phyloP scores from a whole-genome alignment of 2,888 invertebrate species.

The Idaea straminata region DNA sequence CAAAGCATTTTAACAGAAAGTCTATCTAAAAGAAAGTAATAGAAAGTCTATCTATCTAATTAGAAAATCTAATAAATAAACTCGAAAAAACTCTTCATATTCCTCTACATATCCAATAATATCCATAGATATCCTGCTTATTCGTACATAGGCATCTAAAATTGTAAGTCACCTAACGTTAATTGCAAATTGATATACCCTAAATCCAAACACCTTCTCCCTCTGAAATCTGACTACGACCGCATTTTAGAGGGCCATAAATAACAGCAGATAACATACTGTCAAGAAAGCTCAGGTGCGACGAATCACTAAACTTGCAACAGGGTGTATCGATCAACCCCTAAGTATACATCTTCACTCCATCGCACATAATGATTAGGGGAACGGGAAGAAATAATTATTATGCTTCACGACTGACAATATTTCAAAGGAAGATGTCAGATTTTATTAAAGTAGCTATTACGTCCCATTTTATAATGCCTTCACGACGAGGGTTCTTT shows the following conservation, averaged over 20 bases:
- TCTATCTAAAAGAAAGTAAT: too few species aligned
- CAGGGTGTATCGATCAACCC: constrained; percentile 44
- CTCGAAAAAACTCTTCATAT: too few species aligned
- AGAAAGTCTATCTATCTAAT: too few species aligned
- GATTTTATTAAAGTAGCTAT: constrained; percentile 40
- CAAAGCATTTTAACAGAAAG: too few species aligned
- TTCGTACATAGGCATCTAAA: too few species aligned
- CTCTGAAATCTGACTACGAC: not conserved
- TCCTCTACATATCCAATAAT: too few species aligned
- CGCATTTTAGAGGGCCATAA: constrained; percentile 11
- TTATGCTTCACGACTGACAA: constrained; percentile 53
- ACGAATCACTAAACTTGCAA: constrained; percentile 23
- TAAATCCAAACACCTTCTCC: not conserved
- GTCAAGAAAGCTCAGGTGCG: constrained; percentile 38
- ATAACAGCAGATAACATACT: constrained; percentile 30
- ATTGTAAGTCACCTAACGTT: not conserved
- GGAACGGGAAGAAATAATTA: constrained; percentile 55
- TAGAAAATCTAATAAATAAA: too few species aligned
- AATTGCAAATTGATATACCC: not conserved
- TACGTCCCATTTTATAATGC: constrained; percentile 43
- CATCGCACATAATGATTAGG: constrained; percentile 49
- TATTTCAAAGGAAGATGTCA: constrained; percentile 57
- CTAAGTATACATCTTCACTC: constrained; percentile 45
- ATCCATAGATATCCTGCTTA: too few species aligned
- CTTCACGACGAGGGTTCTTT: constrained; percentile 24